Conservation (phyloP, 2,113 vertebrate species). For the Carollia perspicillata region DNA sequence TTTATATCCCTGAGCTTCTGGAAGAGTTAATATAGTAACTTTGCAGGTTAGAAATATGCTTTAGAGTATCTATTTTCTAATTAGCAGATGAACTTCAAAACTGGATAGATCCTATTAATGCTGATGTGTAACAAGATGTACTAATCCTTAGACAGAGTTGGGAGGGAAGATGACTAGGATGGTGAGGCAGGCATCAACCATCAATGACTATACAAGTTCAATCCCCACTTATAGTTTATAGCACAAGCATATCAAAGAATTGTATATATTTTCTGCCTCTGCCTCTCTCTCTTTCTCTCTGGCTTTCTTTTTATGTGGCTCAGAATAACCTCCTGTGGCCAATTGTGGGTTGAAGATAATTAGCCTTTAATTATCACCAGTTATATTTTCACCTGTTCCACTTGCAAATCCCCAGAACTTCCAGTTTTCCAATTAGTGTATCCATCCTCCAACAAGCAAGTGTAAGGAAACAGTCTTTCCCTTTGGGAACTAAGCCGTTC, state of each 20-base stretch:
- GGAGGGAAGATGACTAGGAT: background rate
- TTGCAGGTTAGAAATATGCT: constrained; percentile 18
- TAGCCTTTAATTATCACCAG: constrained; percentile 79
- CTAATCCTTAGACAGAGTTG: background rate
- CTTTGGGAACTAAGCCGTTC: constrained; percentile 60
- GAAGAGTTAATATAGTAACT: constrained; percentile 1
- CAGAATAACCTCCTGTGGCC: constrained; percentile 76
- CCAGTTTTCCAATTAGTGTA: constrained; percentile 73
- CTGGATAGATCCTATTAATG: background rate
- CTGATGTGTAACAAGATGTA: background rate
- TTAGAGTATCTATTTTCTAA: constrained; percentile 51
- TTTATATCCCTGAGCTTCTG: background rate
- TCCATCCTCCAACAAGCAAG: constrained; percentile 69
- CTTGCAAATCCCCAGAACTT: constrained; percentile 77
- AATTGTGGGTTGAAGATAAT: constrained; percentile 79
- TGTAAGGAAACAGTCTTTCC: constrained; percentile 52
- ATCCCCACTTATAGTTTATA: background rate
- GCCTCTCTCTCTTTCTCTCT: background rate
- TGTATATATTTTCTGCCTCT: constrained; percentile 10
- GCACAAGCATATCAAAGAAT: constrained; percentile 47
- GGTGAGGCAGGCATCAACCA: background rate
- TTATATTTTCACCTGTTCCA: constrained; percentile 78
- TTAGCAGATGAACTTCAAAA: constrained; percentile 35
- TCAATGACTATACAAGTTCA: background rate
- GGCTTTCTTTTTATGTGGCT: constrained; percentile 58